Percentiles rank a stretch among this genome's conserved stretches.
These are phyloP conservation scores for Carollia perspicillata DNA, from an alignment of 2,113 vertebrate genomes.

Conservation along the genomic window DNA sequence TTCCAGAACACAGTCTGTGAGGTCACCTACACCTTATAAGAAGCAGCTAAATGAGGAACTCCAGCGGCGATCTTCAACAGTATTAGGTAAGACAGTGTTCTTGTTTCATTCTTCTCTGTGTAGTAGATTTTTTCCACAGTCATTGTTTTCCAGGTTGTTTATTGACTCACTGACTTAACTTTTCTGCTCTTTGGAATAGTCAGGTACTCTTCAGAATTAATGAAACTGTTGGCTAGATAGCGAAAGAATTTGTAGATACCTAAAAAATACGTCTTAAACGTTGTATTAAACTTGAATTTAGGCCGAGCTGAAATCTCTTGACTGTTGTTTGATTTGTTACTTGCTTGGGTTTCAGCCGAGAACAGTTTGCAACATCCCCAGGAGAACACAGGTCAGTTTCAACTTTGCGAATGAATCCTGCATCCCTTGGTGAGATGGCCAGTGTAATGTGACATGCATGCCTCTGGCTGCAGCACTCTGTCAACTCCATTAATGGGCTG, in stretches of 20 bases:
- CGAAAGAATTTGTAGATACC: conserved; percentile 37
- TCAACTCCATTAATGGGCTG: not conserved
- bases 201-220: conserved; percentile 7
- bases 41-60: conserved; percentile 87
- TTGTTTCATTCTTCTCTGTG: not conserved
- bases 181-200: conserved; percentile 29
- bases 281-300: conserved; percentile 34
- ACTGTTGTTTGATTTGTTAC: conserved; percentile 53
- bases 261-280: not conserved
- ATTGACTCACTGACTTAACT: not conserved
- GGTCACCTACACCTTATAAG: conserved; percentile 84
- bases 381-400: conserved; percentile 68
- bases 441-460: conserved; percentile 39
- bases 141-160: not conserved
- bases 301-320: conserved; percentile 17
- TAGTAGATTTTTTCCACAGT: not conserved
- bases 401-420: not conserved
- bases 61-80: conserved; percentile 87
- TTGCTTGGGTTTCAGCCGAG: conserved; percentile 71
- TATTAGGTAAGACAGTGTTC: conserved; percentile 83
- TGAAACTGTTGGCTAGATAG: not conserved
- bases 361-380: conserved; percentile 62
- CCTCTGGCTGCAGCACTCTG: not conserved
- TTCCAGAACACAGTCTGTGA: conserved; percentile 80
- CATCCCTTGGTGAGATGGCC: not conserved